A percentile compares a stretch with the other conserved stretches of the same genome.
Evolutionary conservation across 1,140 invertebrate species (phyloP).

Genomic region (Drosophila funebris): DNA sequence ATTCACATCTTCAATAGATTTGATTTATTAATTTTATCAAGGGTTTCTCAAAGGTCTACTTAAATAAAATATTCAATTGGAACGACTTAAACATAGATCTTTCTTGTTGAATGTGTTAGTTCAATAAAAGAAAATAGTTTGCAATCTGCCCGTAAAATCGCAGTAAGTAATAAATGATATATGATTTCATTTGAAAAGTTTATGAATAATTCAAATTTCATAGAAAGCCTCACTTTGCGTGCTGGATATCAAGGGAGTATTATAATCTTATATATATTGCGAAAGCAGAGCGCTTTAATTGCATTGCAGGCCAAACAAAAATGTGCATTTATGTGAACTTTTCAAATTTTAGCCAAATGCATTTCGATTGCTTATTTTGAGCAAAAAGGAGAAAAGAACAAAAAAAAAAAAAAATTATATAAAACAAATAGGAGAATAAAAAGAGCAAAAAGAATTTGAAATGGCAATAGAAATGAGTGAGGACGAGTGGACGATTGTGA

Average conservation of each 20-base stretch:
- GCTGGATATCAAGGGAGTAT: neutral
- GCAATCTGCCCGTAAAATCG: too few relatives aligned
- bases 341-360: conserved; percentile 50
- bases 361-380: conserved; percentile 56
- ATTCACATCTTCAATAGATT: too few relatives aligned
- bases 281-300: conserved; percentile 5
- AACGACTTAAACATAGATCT: too few relatives aligned
- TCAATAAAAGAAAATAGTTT: too few relatives aligned
- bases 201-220: neutral
- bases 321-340: conserved; percentile 40
- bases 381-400: conserved; percentile 5
- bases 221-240: neutral
- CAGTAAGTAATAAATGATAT: too few relatives aligned
- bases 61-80: too few relatives aligned
- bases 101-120: too few relatives aligned
- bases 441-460: conserved; percentile 13
- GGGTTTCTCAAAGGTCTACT: too few relatives aligned
- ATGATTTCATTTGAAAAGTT: too few relatives aligned
- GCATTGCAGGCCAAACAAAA: conserved; percentile 25
- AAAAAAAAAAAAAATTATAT: conserved; percentile 20
- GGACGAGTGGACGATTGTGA: conserved; percentile 7
- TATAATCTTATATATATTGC: neutral
- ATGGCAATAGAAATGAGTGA: conserved; percentile 17
- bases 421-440: neutral
- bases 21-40: too few relatives aligned